A percentile compares a stretch with the other conserved stretches of the same genome.
These are phyloP conservation scores for Tautogolabrus adspersus DNA, from an alignment of 2,113 vertebrate species.

Conservation along the genomic window DNA sequence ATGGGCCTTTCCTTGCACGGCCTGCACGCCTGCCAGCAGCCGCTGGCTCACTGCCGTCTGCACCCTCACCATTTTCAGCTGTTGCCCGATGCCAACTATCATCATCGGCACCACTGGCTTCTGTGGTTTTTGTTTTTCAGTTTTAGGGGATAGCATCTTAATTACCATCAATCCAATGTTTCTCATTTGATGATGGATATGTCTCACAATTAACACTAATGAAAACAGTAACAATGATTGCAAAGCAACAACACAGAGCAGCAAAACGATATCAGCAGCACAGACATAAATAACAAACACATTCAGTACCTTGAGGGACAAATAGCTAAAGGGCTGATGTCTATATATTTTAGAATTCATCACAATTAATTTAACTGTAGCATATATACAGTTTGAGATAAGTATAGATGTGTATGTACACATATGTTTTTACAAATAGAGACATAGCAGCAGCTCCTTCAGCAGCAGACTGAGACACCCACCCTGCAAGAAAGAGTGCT, in stretches of 20 bases:
- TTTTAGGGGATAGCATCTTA: constrained; percentile 63
- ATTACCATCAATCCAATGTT: constrained; percentile 67
- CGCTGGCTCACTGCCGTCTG: constrained; percentile 43
- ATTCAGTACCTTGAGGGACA: no score
- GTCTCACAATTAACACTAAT: constrained; percentile 61
- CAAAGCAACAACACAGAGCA: constrained; percentile 19
- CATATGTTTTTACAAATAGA: no score
- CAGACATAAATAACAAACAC: constrained; percentile 28
- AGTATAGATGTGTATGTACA: not conserved
- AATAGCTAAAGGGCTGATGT: no score
- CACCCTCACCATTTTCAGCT: constrained; percentile 58
- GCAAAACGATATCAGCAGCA: constrained; percentile 34
- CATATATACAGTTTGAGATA: no score
- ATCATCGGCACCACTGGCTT: constrained; percentile 43
- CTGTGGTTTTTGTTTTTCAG: constrained; percentile 60
- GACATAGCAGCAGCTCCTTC: not conserved
- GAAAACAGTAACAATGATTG: constrained; percentile 45
- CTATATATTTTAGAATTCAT: no score
- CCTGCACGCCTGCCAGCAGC: constrained; percentile 64
- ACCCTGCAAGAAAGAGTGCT: no score
- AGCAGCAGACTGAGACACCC: no score
- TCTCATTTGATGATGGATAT: constrained; percentile 60
- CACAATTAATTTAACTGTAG: no score
- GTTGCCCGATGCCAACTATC: constrained; percentile 54
- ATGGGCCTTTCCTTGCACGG: constrained; percentile 62